These are phyloP conservation scores for Oncorhynchus gorbuscha DNA, from an alignment of 2,113 vertebrate genomes.

Conservation along the genomic window DNA sequence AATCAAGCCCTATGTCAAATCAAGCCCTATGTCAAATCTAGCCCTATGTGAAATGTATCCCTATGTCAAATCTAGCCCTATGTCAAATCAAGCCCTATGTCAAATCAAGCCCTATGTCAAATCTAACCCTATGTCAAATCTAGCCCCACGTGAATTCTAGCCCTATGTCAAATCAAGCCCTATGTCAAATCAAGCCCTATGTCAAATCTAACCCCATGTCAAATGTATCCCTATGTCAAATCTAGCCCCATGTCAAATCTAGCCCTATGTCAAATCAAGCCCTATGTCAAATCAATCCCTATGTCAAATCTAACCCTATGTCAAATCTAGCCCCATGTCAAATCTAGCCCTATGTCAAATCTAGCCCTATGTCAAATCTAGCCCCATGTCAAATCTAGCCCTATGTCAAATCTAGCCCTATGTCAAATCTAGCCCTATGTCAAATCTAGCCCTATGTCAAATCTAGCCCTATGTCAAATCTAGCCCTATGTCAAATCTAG, in stretches of 20 bases:
- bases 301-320: not conserved
- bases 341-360: not conserved
- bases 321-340: no score
- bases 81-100: not conserved
- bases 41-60: not conserved
- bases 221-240: not conserved
- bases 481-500: no score
- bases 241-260: not conserved
- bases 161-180: not conserved
- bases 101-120: not conserved
- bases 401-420: no score
- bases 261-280: not conserved
- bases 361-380: not conserved
- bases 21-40: no score
- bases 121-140: not conserved
- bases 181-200: not conserved
- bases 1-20: not conserved
- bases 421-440: not conserved
- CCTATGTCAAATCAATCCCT: not conserved
- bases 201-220: not conserved
- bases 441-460: not conserved
- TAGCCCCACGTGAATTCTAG: no score
- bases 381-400: no score
- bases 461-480: not conserved
- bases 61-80: not conserved